phyloP scores from a whole-genome alignment of 2,113 vertebrate genomes.

The Antechinus flavipes region DNA sequence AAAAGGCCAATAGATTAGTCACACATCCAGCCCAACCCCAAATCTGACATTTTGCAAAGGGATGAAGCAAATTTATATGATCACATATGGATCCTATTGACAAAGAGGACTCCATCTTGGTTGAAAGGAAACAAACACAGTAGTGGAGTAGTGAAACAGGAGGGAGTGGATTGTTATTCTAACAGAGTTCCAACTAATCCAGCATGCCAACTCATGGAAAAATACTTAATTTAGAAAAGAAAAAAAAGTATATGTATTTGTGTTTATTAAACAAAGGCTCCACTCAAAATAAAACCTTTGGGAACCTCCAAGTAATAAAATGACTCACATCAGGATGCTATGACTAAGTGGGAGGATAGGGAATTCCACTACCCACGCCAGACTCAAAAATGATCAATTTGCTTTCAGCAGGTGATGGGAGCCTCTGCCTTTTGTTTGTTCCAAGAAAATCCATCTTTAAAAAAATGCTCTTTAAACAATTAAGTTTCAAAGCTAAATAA shows the following conservation, averaged over 20 bases:
- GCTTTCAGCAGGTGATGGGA: slow-evolving; percentile 89
- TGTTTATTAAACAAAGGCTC: slow-evolving; percentile 85
- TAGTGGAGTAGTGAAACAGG: slow-evolving; percentile 66
- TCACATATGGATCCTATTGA: slow-evolving; percentile 66
- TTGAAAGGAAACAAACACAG: slow-evolving; percentile 60
- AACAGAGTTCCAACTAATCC: slow-evolving; percentile 56
- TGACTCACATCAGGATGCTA: slow-evolving; percentile 89
- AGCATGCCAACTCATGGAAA: slow-evolving; percentile 68
- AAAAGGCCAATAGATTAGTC: slow-evolving; percentile 82
- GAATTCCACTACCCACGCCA: slow-evolving; percentile 91
- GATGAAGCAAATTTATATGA: slow-evolving; percentile 70
- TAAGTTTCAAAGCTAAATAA: slow-evolving; percentile 83
- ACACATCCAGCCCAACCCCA: slow-evolving; percentile 78
- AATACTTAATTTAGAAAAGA: slow-evolving; percentile 72
- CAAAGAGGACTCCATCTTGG: slow-evolving; percentile 19
- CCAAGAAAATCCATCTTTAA: slow-evolving; percentile 81
- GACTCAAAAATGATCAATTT: slow-evolving; percentile 86
- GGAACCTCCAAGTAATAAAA: slow-evolving; percentile 91
- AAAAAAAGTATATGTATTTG: slow-evolving; percentile 74
- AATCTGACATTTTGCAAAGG: slow-evolving; percentile 82
- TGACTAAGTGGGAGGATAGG: slow-evolving; percentile 93
- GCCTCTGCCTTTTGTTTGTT: slow-evolving; percentile 82
- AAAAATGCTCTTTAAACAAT: slow-evolving; percentile 86
- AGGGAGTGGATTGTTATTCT: slow-evolving; percentile 34
- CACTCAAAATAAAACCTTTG: slow-evolving; percentile 87